These are phyloP conservation scores for Perccottus glenii DNA, from an alignment of 2,113 vertebrate species.

Conservation along the genomic window DNA sequence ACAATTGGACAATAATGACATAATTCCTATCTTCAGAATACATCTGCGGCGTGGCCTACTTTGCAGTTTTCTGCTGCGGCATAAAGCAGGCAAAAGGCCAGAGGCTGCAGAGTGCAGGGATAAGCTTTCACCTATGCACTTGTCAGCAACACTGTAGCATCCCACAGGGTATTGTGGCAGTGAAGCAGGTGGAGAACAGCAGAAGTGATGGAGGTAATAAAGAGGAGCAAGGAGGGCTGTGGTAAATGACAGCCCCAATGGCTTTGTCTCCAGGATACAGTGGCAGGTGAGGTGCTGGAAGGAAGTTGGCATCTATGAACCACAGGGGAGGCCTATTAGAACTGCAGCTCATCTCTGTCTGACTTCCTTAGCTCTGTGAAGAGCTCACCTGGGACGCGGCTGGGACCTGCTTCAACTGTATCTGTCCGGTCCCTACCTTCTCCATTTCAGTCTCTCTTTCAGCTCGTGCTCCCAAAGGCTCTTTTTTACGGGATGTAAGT, in stretches of 20 bases:
- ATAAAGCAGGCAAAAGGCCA: constrained; percentile 34
- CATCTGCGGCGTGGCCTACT: constrained; percentile 26
- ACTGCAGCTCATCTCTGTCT: constrained; percentile 41
- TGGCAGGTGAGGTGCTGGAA: constrained; percentile 33
- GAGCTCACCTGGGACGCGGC: constrained; percentile 51
- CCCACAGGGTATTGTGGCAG: constrained; percentile 29
- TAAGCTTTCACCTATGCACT: constrained; percentile 61
- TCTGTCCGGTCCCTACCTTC: constrained; percentile 14
- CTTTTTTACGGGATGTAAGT: constrained; percentile 53
- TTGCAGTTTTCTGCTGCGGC: constrained; percentile 38
- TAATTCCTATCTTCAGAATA: background rate
- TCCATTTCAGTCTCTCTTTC: background rate
- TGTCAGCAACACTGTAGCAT: constrained; percentile 57
- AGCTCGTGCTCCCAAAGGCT: constrained; percentile 48
- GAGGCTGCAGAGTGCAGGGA: constrained; percentile 25
- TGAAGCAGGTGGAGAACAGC: constrained; percentile 24
- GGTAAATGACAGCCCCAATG: constrained; percentile 42
- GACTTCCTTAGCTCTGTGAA: constrained; percentile 55
- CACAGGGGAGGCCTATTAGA: constrained; percentile 60
- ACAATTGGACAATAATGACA: background rate
- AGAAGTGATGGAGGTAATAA: background rate
- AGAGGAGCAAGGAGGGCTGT: constrained; percentile 8
- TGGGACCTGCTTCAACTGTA: constrained; percentile 19
- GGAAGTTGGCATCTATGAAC: constrained; percentile 36
- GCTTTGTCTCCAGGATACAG: constrained; percentile 74